Evolutionary conservation across 2,888 invertebrate species (phyloP).

Genomic region (Euplagia quadripunctaria): DNA sequence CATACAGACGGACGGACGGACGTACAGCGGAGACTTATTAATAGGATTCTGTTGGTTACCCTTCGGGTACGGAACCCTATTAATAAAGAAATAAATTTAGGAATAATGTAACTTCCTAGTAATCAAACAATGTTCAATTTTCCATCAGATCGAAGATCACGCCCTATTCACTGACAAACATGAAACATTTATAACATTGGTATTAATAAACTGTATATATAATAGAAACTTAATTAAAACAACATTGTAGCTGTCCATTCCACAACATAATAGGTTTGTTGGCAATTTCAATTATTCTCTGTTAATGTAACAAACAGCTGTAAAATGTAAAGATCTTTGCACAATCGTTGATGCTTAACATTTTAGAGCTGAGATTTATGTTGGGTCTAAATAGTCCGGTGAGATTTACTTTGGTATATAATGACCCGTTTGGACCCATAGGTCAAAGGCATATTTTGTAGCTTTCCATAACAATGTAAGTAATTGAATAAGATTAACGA

Average conservation of each 20-base stretch:
- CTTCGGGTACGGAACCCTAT: no score
- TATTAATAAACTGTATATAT: neutral
- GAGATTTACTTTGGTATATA: neutral
- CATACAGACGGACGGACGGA: no score
- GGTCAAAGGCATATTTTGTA: neutral
- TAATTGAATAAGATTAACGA: no score
- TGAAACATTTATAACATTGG: neutral
- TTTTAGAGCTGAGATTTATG: neutral
- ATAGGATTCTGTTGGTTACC: no score
- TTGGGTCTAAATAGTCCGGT: neutral
- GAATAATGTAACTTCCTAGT: no score
- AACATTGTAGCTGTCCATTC: neutral
- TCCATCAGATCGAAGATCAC: neutral
- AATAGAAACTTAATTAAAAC: neutral
- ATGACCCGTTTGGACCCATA: neutral
- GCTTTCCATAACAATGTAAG: no score
- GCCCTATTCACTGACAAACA: neutral
- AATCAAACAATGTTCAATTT: neutral
- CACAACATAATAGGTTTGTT: neutral
- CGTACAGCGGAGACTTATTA: no score
- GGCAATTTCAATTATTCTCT: neutral
- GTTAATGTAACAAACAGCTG: neutral
- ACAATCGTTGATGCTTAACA: neutral
- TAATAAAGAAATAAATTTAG: no score
- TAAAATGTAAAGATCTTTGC: neutral